Conservation (phyloP, 2,888 invertebrate species). For the Norana najaformis region DNA sequence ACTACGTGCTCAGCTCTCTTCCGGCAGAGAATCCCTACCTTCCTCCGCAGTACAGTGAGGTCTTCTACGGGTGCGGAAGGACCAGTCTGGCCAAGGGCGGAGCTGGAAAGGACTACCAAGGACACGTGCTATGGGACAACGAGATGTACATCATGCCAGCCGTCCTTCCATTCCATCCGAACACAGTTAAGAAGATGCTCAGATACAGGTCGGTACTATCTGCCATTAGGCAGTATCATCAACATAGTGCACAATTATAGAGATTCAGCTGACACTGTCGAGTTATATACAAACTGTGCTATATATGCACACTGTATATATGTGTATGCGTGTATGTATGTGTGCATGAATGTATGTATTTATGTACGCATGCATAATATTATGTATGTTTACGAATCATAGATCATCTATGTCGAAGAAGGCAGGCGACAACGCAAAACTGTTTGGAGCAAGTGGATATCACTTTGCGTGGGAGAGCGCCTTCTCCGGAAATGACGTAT, state of each 20-base stretch:
- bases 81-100: slow-evolving; percentile 43
- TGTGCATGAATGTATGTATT: neutral
- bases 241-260: neutral
- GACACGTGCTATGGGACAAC: slow-evolving; percentile 52
- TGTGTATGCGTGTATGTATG: neutral
- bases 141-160: slow-evolving; percentile 52
- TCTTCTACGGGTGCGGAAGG: slow-evolving; percentile 42
- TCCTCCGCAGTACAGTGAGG: slow-evolving; percentile 42
- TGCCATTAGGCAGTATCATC: neutral
- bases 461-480: slow-evolving; percentile 50
- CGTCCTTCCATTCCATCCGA: slow-evolving; percentile 48
- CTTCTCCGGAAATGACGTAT: slow-evolving; percentile 47
- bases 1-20: slow-evolving; percentile 52
- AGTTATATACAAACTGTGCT: neutral
- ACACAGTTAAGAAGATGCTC: slow-evolving; percentile 46
- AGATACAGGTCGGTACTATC: slow-evolving; percentile 40
- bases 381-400: neutral
- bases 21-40: slow-evolving; percentile 46
- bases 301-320: neutral
- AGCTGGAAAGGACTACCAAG: slow-evolving; percentile 43
- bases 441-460: slow-evolving; percentile 42
- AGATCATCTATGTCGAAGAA: slow-evolving; percentile 36
- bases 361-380: neutral
- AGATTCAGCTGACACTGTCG: neutral
- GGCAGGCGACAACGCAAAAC: slow-evolving; percentile 44